Percentiles rank a stretch among this genome's conserved stretches.
These are phyloP conservation scores for Steinernema carpocapsae DNA, from an alignment of 2,888 invertebrate species.

Conservation along the genomic window DNA sequence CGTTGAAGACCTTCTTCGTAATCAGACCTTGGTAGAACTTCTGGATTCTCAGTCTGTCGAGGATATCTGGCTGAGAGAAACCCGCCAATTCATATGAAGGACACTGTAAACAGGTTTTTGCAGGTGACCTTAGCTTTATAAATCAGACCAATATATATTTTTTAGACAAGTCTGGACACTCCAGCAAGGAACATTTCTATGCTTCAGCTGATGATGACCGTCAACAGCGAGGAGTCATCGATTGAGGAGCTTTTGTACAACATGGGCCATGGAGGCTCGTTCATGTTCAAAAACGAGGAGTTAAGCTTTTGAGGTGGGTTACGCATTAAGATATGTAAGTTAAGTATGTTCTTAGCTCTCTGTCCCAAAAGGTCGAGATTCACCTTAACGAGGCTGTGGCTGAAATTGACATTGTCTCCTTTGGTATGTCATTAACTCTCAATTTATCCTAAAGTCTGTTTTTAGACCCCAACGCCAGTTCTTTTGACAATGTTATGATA, in stretches of 20 bases:
- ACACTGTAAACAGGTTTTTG: slow-evolving; percentile 13
- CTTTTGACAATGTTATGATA: not conserved
- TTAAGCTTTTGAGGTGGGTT: not conserved
- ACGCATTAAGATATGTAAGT: no score
- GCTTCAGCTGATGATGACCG: slow-evolving; percentile 49
- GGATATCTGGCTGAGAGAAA: slow-evolving; percentile 20
- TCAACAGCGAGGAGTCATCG: slow-evolving; percentile 43
- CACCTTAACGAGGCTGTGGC: not conserved
- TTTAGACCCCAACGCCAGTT: not conserved
- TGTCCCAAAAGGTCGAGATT: slow-evolving; percentile 4
- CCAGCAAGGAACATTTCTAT: slow-evolving; percentile 51
- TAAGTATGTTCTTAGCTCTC: not conserved
- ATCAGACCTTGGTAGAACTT: not conserved
- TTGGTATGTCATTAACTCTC: not conserved
- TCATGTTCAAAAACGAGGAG: slow-evolving; percentile 11
- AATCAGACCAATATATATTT: not conserved
- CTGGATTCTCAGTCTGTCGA: slow-evolving; percentile 7
- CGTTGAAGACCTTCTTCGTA: not conserved
- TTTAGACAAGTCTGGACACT: slow-evolving; percentile 56
- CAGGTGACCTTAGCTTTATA: not conserved
- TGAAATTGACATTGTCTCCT: slow-evolving; percentile 18
- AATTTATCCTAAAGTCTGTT: not conserved
- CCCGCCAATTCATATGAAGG: slow-evolving; percentile 18
- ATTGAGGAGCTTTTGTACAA: slow-evolving; percentile 30
- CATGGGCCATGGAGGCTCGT: slow-evolving; percentile 30